A percentile compares a stretch with the other conserved stretches of the same genome.
Evolutionary conservation across 2,888 invertebrate species (phyloP).

Genomic region (Dryadula phaetusa): DNA sequence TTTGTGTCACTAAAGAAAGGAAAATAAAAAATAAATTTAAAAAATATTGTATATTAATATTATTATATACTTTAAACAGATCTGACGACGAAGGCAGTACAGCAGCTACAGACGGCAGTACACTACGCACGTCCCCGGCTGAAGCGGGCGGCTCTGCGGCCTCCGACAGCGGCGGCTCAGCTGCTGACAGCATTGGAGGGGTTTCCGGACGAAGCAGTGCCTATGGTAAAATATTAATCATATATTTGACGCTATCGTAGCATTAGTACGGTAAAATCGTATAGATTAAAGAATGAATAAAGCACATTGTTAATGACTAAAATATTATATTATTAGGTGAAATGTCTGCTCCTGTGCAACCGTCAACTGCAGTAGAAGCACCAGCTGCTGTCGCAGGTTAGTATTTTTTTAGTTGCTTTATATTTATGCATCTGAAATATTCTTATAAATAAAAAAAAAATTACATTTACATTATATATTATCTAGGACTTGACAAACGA

Average conservation of each 20-base stretch:
- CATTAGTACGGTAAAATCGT: no score
- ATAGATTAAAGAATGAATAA: no score
- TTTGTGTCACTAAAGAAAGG: no score
- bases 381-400: constrained; percentile 68
- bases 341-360: constrained; percentile 65
- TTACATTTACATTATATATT: no score
- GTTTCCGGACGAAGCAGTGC: constrained; percentile 97
- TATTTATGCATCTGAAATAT: not conserved
- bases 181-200: constrained; percentile 96
- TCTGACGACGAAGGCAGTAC: constrained; percentile 98
- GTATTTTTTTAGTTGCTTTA: constrained; percentile 49
- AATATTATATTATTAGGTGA: constrained; percentile 60
- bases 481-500: no score
- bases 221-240: constrained; percentile 84
- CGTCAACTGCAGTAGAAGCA: constrained; percentile 58
- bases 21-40: no score
- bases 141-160: constrained; percentile 83
- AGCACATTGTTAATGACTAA: no score
- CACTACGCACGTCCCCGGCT: constrained; percentile 86
- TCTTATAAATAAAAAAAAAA: no score
- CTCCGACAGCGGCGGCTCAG: constrained; percentile 96
- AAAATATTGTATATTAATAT: no score
- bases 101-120: constrained; percentile 97
- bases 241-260: no score
- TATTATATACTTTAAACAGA: constrained; percentile 66